phyloP scores from a whole-genome alignment of 2,888 invertebrate genomes.

The Unio pictorum region DNA sequence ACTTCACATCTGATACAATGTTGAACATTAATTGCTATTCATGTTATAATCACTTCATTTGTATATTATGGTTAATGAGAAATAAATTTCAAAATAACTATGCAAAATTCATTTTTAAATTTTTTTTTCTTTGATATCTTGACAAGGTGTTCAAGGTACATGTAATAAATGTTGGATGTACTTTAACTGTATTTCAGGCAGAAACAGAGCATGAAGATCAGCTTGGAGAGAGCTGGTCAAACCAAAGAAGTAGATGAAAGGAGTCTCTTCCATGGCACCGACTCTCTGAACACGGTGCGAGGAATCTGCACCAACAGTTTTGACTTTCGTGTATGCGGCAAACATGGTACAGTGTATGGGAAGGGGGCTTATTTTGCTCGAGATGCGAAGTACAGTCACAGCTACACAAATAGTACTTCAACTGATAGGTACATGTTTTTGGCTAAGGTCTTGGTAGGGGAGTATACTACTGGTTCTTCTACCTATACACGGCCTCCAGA shows the following conservation, averaged over 20 bases:
- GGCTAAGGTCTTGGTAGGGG: conserved; percentile 54
- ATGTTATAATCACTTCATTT: too few relatives aligned
- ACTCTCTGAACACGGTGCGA: conserved; percentile 34
- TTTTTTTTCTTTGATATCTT: too few relatives aligned
- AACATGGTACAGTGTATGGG: conserved; percentile 53
- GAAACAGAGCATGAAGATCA: conserved; percentile 22
- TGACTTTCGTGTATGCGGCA: conserved; percentile 49
- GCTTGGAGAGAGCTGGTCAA: conserved; percentile 9
- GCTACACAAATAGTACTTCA: conserved; percentile 20
- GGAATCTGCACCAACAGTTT: conserved; percentile 53
- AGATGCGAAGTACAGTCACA: conserved; percentile 41
- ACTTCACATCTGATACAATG: too few relatives aligned
- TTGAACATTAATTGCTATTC: too few relatives aligned
- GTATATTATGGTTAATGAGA: too few relatives aligned
- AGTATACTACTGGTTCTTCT: conserved; percentile 34
- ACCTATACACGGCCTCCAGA: conserved; percentile 41
- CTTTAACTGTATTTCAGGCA: conserved; percentile 11
- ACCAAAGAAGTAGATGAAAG: conserved; percentile 21
- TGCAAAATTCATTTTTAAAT: too few relatives aligned
- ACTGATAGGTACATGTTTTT: conserved; percentile 44
- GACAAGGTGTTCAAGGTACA: too few relatives aligned
- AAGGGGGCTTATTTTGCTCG: conserved; percentile 51
- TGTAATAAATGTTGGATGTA: too few relatives aligned
- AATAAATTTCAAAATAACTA: too few relatives aligned
- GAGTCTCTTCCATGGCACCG: conserved; percentile 54